These are phyloP conservation scores for Aptenodytes forsteri DNA, from an alignment of 2,113 vertebrate genomes.

Conservation along the genomic window DNA sequence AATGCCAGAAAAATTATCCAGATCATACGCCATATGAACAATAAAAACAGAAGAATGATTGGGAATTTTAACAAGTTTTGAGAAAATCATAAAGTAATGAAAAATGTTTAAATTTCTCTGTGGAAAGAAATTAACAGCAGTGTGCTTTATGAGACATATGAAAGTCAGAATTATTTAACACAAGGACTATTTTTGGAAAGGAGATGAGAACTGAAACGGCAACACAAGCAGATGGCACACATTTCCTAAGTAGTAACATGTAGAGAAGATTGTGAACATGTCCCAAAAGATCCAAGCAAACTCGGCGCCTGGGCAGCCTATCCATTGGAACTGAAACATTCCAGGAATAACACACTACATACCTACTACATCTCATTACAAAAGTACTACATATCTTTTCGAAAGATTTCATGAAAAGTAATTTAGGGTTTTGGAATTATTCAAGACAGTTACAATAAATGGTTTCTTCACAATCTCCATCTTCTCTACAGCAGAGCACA, in stretches of 20 bases:
- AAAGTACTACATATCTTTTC: neutral
- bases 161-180: slow-evolving; percentile 35
- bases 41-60: neutral
- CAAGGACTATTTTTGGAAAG: neutral
- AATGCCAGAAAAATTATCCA: neutral
- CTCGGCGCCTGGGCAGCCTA: neutral
- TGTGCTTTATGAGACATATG: neutral
- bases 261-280: neutral
- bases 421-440: neutral
- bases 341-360: neutral
- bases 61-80: neutral
- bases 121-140: neutral
- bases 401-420: neutral
- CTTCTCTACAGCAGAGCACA: neutral
- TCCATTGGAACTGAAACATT: neutral
- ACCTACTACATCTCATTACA: neutral
- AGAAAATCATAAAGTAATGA: neutral
- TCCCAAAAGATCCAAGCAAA: neutral
- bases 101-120: neutral
- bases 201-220: neutral
- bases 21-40: neutral
- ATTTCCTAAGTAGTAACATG: neutral
- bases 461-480: neutral
- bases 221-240: slow-evolving; percentile 16
- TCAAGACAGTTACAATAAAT: neutral